These are phyloP conservation scores for Lithosia quadra DNA, from an alignment of 2,888 invertebrate species.

Conservation along the genomic window DNA sequence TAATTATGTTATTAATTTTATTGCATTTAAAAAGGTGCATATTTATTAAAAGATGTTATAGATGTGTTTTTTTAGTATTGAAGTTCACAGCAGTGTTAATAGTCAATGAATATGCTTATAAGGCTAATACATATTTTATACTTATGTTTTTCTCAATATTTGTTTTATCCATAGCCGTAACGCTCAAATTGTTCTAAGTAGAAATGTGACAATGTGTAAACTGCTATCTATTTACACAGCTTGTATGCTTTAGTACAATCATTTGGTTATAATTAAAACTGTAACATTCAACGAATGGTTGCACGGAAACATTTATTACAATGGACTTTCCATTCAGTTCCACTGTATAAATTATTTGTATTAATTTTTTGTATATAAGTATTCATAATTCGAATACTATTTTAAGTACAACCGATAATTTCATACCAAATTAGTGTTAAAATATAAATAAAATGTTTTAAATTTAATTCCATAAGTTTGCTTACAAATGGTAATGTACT, in stretches of 20 bases:
- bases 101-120: not conserved
- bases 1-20: constrained; percentile 9
- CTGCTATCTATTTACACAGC: not conserved
- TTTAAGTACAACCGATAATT: constrained; percentile 8
- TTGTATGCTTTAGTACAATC: not conserved
- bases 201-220: not conserved
- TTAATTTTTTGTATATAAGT: not conserved
- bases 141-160: not conserved
- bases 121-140: not conserved
- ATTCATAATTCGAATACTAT: not conserved
- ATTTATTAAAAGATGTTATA: not conserved
- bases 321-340: not conserved
- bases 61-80: not conserved
- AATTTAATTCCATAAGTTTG: constrained; percentile 28
- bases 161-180: not conserved
- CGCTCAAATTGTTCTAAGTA: constrained; percentile 13
- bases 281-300: not conserved
- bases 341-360: constrained; percentile 3
- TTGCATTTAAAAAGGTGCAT: constrained; percentile 11
- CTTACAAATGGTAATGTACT: constrained; percentile 46
- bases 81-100: not conserved
- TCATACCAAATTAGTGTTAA: not conserved
- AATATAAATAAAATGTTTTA: constrained; percentile 4
- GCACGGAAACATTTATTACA: not conserved
- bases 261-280: not conserved